phyloP scores from a whole-genome alignment of 2,797 vertebrate genomes.

The Sebastes steindachneri region DNA sequence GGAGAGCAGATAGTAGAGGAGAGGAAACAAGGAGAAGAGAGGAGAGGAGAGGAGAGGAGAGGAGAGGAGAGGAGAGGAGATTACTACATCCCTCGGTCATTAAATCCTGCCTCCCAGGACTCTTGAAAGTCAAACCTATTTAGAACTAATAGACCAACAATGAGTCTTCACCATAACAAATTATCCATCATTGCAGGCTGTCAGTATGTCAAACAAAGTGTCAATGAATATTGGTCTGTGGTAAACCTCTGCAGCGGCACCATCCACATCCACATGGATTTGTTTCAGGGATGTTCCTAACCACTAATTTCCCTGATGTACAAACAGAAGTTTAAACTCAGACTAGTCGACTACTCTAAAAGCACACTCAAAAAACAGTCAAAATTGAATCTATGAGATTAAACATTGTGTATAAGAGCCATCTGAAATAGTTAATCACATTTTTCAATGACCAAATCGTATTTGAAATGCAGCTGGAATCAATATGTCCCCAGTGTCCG shows the following conservation, averaged over 20 bases:
- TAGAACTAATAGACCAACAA: background rate
- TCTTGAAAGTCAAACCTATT: constrained; percentile 22
- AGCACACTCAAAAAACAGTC: too few relatives aligned
- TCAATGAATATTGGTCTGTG: background rate
- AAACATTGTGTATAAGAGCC: too few relatives aligned
- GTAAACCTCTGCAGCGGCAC: background rate
- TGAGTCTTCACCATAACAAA: background rate
- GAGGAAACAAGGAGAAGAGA: background rate
- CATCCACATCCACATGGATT: too few relatives aligned
- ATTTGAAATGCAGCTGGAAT: too few relatives aligned
- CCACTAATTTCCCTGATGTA: too few relatives aligned
- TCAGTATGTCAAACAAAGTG: constrained; percentile 1
- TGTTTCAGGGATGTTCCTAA: too few relatives aligned
- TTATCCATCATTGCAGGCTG: background rate
- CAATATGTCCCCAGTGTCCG: too few relatives aligned
- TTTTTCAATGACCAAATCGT: too few relatives aligned
- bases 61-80: too few relatives aligned
- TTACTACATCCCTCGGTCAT: background rate
- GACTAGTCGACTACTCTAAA: too few relatives aligned
- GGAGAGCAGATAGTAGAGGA: background rate
- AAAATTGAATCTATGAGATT: fast-evolving
- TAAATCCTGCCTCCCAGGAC: constrained; percentile 15
- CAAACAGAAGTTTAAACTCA: too few relatives aligned
- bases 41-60: background rate
- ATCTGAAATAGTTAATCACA: too few relatives aligned